Evolutionary conservation across 2,797 vertebrate genomes (phyloP).

Genomic region (Rallus crepitans): DNA sequence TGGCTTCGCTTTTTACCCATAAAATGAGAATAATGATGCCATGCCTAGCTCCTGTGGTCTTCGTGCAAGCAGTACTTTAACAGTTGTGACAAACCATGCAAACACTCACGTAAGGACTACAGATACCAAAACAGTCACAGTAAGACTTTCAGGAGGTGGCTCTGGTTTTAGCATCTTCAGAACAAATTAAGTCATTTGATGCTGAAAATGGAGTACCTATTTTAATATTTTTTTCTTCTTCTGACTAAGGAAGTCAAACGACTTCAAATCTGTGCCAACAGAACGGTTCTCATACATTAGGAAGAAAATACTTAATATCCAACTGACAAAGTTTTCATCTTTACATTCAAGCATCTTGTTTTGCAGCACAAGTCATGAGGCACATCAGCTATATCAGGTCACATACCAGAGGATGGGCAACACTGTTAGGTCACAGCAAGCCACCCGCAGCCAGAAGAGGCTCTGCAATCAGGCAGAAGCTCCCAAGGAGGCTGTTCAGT

Average conservation of each 20-base stretch:
- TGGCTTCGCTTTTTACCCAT: neutral
- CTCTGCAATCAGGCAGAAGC: neutral
- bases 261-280: neutral
- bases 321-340: neutral
- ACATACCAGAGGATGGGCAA: rapidly evolving
- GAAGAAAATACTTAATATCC: neutral
- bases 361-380: neutral
- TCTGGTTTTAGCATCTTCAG: neutral
- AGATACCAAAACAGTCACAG: neutral
- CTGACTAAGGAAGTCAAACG: neutral
- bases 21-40: neutral
- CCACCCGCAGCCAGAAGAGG: neutral
- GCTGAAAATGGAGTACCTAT: neutral
- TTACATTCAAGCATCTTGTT: neutral
- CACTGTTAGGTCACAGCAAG: neutral
- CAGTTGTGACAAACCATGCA: neutral
- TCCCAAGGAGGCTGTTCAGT: neutral
- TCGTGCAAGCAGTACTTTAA: neutral
- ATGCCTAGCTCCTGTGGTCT: neutral
- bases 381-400: neutral
- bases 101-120: neutral
- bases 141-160: neutral
- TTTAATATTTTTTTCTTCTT: neutral
- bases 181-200: neutral
- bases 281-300: neutral